Conservation (phyloP, 2,888 invertebrate genomes). For the Mimachlamys varia region DNA sequence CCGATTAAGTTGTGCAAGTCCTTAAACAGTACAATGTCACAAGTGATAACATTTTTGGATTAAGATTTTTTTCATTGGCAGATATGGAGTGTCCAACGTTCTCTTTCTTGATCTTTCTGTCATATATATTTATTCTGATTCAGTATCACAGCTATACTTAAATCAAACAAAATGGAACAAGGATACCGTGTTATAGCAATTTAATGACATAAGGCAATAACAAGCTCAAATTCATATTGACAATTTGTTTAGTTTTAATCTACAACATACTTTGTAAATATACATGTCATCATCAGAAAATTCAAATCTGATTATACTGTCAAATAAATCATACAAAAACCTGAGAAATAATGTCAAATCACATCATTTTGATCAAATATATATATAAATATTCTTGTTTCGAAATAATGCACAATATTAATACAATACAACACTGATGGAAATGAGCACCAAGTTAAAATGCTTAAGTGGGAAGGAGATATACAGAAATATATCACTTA, state of each 20-base stretch:
- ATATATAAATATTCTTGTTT: too few species aligned
- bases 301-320: neutral
- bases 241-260: slow-evolving; percentile 5
- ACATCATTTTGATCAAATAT: neutral
- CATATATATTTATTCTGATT: neutral
- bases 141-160: neutral
- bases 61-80: too few species aligned
- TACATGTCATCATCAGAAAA: neutral
- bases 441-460: neutral
- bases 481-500: too few species aligned
- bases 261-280: neutral
- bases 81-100: too few species aligned
- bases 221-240: neutral
- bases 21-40: too few species aligned
- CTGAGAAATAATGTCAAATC: slow-evolving; percentile 15
- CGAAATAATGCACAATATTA: neutral
- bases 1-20: too few species aligned
- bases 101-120: neutral
- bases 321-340: neutral
- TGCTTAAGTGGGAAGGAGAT: too few species aligned
- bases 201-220: slow-evolving; percentile 22
- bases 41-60: too few species aligned
- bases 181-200: neutral
- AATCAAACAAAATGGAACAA: neutral
- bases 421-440: neutral